phyloP scores from a whole-genome alignment of 2,888 invertebrate genomes.

The Drosophila pegasa region DNA sequence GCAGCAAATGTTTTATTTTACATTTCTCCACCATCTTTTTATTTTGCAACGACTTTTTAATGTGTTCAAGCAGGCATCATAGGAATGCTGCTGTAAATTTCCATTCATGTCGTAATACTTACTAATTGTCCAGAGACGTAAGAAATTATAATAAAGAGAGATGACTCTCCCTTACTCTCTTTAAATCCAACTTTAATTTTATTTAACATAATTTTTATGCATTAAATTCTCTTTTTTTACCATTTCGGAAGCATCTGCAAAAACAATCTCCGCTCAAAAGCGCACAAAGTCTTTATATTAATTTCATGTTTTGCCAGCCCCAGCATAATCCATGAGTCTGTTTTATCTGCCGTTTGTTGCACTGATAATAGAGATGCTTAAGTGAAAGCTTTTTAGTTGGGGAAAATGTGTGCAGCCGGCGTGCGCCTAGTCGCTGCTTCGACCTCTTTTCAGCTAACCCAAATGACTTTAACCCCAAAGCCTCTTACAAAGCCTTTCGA shows the following conservation, averaged over 20 bases:
- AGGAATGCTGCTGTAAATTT: slow-evolving; percentile 15
- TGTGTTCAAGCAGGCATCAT: slow-evolving; percentile 14
- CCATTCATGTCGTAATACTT: slow-evolving; percentile 10
- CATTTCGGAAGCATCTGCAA: too few relatives aligned
- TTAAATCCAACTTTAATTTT: too few relatives aligned
- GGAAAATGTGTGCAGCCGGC: slow-evolving; percentile 15
- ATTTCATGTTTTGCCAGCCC: slow-evolving; percentile 4
- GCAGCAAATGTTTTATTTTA: slow-evolving; percentile 18
- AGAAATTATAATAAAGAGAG: too few relatives aligned
- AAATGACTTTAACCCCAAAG: slow-evolving; percentile 57
- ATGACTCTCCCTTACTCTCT: too few relatives aligned
- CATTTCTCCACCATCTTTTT: slow-evolving; percentile 1
- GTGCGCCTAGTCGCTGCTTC: slow-evolving; percentile 23
- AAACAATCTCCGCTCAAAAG: slow-evolving; percentile 1
- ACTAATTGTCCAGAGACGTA: too few relatives aligned
- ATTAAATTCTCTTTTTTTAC: not conserved
- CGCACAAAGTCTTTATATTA: not conserved
- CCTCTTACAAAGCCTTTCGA: slow-evolving; percentile 55
- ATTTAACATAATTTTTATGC: too few relatives aligned
- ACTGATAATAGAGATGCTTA: slow-evolving; percentile 6
- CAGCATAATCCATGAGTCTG: not conserved
- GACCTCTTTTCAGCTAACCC: slow-evolving; percentile 42
- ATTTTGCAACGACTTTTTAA: slow-evolving; percentile 27
- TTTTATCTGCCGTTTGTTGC: slow-evolving; percentile 1
- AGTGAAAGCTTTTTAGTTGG: slow-evolving; percentile 4